These are phyloP conservation scores for Amiota communis DNA, from an alignment of 2,888 invertebrate species.

Conservation along the genomic window DNA sequence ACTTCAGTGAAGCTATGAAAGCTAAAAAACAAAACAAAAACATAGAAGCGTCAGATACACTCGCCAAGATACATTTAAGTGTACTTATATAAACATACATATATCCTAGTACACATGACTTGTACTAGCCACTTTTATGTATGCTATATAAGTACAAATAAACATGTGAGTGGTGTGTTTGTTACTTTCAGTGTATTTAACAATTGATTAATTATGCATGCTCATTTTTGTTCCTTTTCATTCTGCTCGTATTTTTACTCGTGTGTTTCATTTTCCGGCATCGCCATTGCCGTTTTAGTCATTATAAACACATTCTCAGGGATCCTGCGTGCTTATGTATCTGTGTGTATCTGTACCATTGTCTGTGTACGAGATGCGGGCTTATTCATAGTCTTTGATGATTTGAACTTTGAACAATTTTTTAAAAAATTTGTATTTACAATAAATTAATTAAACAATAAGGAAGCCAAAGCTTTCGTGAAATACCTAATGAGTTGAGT, in stretches of 20 bases:
- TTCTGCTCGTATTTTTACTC: not conserved
- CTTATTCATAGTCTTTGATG: not conserved
- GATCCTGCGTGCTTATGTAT: not conserved
- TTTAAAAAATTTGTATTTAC: too few species aligned
- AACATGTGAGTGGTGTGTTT: not conserved
- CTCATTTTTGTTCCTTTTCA: constrained; percentile 41
- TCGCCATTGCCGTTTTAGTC: constrained; percentile 43
- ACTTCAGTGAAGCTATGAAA: constrained; percentile 10
- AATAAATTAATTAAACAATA: too few species aligned
- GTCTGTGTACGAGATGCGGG: not conserved
- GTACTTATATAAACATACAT: not conserved
- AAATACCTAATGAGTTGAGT: too few species aligned
- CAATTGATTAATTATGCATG: constrained; percentile 66
- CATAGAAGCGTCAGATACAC: constrained; percentile 19
- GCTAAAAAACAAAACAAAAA: constrained; percentile 25
- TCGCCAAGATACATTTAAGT: not conserved
- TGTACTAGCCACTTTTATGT: not conserved
- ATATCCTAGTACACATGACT: not conserved
- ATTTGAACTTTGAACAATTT: too few species aligned
- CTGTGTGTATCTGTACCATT: not conserved
- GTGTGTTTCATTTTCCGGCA: constrained; percentile 7
- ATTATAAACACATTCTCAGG: constrained; percentile 9
- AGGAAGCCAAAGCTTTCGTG: too few species aligned
- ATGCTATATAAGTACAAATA: constrained; percentile 4
- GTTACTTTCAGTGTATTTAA: constrained; percentile 51